These are phyloP conservation scores for Brachypteracias leptosomus DNA, from an alignment of 2,113 vertebrate species.

Conservation along the genomic window DNA sequence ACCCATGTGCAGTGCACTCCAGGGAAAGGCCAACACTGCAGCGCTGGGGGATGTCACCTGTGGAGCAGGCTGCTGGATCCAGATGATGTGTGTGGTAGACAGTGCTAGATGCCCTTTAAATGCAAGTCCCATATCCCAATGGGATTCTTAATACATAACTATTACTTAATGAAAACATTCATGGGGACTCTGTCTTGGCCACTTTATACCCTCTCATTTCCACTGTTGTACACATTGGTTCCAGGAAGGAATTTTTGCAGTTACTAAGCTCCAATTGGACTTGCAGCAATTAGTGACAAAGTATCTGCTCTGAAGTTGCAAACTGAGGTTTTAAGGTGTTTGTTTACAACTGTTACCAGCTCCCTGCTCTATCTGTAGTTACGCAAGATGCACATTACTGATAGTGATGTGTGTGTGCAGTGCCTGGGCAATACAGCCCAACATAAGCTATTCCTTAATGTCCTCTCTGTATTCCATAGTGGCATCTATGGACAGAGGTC, in stretches of 20 bases:
- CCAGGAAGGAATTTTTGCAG: not conserved
- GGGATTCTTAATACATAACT: not conserved
- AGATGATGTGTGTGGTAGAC: not conserved
- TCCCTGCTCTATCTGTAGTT: not conserved
- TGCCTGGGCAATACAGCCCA: not conserved
- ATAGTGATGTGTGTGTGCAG: accelerated
- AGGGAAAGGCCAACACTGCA: not conserved
- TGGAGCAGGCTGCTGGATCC: not conserved
- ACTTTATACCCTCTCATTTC: not conserved
- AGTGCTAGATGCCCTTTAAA: not conserved
- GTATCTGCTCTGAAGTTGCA: not conserved
- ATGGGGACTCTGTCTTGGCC: no score
- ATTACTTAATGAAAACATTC: not conserved
- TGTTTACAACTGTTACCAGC: not conserved
- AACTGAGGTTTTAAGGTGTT: no score
- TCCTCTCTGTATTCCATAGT: not conserved
- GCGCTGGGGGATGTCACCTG: not conserved
- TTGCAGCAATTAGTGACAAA: not conserved
- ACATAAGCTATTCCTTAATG: not conserved
- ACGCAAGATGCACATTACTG: not conserved
- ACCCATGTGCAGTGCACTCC: accelerated
- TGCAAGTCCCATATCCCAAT: accelerated
- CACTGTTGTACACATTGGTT: not conserved
- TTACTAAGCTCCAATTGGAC: not conserved
- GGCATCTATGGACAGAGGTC: not conserved